These are phyloP conservation scores for Pogonocherus hispidulus DNA, from an alignment of 2,888 invertebrate genomes.

Conservation along the genomic window DNA sequence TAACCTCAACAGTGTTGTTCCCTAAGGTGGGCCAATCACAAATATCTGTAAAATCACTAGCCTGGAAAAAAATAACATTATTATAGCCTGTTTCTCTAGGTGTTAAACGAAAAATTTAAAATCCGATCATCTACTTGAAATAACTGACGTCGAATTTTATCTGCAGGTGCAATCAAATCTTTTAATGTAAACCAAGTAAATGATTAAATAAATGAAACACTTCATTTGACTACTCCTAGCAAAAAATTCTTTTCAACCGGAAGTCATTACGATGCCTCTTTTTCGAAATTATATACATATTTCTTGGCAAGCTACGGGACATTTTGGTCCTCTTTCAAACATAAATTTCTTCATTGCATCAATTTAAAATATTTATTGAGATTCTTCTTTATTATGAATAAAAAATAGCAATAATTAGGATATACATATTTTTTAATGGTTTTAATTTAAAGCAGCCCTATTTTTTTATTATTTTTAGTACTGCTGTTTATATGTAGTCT, in stretches of 20 bases:
- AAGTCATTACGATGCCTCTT: neutral
- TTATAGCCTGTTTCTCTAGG: neutral
- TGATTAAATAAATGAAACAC: neutral
- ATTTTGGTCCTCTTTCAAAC: too few relatives aligned
- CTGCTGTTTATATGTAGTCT: too few relatives aligned
- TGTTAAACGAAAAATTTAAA: neutral
- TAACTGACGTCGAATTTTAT: neutral
- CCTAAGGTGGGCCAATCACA: conserved; percentile 94
- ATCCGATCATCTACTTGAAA: neutral
- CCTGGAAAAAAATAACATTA: conserved; percentile 72
- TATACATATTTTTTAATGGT: too few relatives aligned
- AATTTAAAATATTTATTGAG: too few relatives aligned
- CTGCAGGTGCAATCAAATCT: neutral
- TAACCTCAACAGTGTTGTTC: conserved; percentile 72
- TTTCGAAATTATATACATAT: neutral
- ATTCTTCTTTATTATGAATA: too few relatives aligned
- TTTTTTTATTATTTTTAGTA: too few relatives aligned
- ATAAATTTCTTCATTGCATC: too few relatives aligned
- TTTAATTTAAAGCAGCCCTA: too few relatives aligned
- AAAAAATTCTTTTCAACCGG: neutral
- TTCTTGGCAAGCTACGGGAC: too few relatives aligned
- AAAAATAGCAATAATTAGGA: too few relatives aligned
- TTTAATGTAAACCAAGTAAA: neutral
- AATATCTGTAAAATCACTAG: conserved; percentile 87
- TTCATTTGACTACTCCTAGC: neutral